phyloP scores from a whole-genome alignment of 2,888 invertebrate genomes.

The Hemaris fuciformis region DNA sequence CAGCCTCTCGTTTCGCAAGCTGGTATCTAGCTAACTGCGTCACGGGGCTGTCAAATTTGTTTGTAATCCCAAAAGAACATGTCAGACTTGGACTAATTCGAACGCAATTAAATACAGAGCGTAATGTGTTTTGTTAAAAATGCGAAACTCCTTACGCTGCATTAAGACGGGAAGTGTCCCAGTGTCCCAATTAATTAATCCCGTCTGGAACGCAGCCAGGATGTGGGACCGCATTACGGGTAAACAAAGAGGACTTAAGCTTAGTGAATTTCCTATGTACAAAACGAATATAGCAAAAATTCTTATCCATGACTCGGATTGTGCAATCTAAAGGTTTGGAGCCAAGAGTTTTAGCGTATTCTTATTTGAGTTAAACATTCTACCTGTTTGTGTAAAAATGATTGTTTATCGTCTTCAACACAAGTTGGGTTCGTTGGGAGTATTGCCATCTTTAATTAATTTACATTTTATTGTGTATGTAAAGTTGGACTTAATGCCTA shows the following conservation, averaged over 20 bases:
- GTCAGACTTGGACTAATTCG: neutral
- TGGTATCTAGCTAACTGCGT: too few species aligned
- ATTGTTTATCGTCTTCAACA: neutral
- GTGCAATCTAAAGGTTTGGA: neutral
- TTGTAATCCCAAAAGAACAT: too few species aligned
- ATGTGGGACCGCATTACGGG: conserved; percentile 8
- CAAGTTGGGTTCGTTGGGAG: too few species aligned
- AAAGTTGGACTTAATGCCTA: too few species aligned
- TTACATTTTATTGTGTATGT: too few species aligned
- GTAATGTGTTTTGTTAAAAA: conserved; percentile 10
- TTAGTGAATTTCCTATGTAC: conserved; percentile 13
- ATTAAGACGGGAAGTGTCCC: conserved; percentile 14
- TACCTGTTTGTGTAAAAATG: neutral
- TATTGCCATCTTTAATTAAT: too few species aligned
- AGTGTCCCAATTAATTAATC: conserved; percentile 25
- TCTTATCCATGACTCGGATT: neutral
- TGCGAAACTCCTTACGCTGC: conserved; percentile 18
- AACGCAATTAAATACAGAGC: conserved; percentile 24
- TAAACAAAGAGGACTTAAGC: conserved; percentile 14
- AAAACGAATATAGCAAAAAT: neutral
- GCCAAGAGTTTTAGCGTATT: too few species aligned
- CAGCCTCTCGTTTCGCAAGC: too few species aligned
- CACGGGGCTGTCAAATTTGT: too few species aligned
- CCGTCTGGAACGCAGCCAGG: conserved; percentile 21
- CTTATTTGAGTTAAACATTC: neutral